These are phyloP conservation scores for Synanthedon myopaeformis DNA, from an alignment of 2,888 invertebrate species.

Conservation along the genomic window DNA sequence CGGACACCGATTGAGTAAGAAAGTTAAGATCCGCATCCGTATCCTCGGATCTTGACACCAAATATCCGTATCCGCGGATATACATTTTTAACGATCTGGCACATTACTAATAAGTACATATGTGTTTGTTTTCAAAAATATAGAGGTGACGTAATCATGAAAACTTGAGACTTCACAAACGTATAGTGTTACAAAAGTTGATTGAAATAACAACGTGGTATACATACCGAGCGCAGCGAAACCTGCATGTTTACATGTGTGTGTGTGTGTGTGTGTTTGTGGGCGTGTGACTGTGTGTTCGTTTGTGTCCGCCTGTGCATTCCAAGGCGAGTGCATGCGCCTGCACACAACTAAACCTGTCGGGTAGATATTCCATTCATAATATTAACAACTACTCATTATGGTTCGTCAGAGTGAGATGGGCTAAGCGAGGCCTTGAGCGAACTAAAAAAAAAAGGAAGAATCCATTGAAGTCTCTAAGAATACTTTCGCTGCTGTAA, in stretches of 20 bases:
- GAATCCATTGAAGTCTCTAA: too few relatives aligned
- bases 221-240: slow-evolving; percentile 8
- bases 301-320: slow-evolving; percentile 4
- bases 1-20: too few relatives aligned
- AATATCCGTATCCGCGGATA: too few relatives aligned
- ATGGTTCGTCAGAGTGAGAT: slow-evolving; percentile 41
- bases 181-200: not conserved
- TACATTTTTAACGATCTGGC: too few relatives aligned
- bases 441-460: slow-evolving; percentile 12
- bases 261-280: not conserved
- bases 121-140: not conserved
- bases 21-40: too few relatives aligned
- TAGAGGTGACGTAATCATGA: not conserved
- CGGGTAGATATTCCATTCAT: slow-evolving; percentile 58
- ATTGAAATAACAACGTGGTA: not conserved
- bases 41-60: too few relatives aligned
- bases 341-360: slow-evolving; percentile 23
- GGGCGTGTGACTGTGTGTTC: not conserved
- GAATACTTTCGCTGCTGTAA: too few relatives aligned
- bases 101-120: too few relatives aligned
- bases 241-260: slow-evolving; percentile 5
- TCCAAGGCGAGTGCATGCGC: slow-evolving; percentile 2
- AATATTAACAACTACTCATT: slow-evolving; percentile 65
- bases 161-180: not conserved
- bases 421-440: slow-evolving; percentile 30